Base-by-base conservation (phyloP, 2,888 invertebrate species). In the Nomada hirtipes region DNA sequence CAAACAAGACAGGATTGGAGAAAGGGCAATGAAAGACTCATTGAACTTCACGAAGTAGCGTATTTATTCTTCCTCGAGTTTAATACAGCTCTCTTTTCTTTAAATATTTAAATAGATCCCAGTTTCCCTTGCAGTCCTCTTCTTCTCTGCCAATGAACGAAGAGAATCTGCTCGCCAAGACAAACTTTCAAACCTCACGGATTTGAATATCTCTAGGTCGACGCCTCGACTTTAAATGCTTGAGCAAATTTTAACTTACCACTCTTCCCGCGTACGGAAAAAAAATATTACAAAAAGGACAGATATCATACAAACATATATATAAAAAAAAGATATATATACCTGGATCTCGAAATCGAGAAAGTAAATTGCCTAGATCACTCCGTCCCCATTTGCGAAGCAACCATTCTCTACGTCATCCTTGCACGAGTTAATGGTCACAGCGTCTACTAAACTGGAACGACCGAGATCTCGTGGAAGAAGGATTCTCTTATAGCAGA, bases 271-370 rank as follows among this genome's bases (percentile, higher is more conserved):
- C 44, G n/a, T 23, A 55, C 1, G 20, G 55, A 20, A 20, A 23
- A 26, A 23, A 57, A 4, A n/a, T 23, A 50, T 64, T 36, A 36
- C 36, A 36, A 7, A 36, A 36, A 36, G 36, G 36, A 7, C 36
- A 36, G 36, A 36, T 7, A 36, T 7, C 36, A 36, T 36, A 36
- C 36, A 36, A 36, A 36, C 9, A 4, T 18, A 3, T 15, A 1
- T 23, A 47, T 9, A 26, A 60, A 0, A 36, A 50, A 15, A 4
- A 15, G 4, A 15, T 13, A 44, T 50, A 3, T 1, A 52, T 18
- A 44, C 9, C 26, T 60, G 23, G 36, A 55, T 26, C 36, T 15
- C 53, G 69, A 81, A 69, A 81, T 81, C 80, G 80, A 81, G 78
- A 78, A 81, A 78, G 72, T 67, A 61, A 53, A 65, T n/a, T 29